These are phyloP conservation scores for Thalassophryne amazonica DNA, from an alignment of 2,797 vertebrate species.

Conservation along the genomic window DNA sequence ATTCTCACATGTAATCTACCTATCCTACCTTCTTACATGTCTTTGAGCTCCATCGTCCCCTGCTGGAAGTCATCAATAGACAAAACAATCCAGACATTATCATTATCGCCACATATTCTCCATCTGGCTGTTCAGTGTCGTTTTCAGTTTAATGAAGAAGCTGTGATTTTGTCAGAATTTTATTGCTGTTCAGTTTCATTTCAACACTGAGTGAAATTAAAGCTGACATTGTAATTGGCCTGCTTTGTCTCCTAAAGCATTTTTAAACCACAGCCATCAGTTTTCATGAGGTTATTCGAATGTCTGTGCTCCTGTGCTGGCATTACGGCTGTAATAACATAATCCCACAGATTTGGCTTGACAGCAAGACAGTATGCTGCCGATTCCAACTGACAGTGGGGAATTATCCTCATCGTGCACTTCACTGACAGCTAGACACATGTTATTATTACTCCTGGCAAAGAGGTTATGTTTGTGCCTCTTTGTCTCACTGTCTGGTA, in stretches of 20 bases:
- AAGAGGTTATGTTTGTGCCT: no score
- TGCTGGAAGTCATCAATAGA: background rate
- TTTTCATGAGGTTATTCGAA: background rate
- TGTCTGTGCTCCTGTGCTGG: background rate
- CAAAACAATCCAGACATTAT: background rate
- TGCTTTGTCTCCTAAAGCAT: background rate
- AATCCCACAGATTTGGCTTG: constrained; percentile 64
- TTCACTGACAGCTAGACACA: constrained; percentile 19
- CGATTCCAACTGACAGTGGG: constrained; percentile 51
- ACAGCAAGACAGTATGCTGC: constrained; percentile 62
- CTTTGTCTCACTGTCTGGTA: no score
- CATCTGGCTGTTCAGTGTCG: constrained; percentile 3
- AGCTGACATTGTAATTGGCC: background rate
- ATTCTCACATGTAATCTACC: constrained; percentile 38
- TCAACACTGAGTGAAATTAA: background rate
- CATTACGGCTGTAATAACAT: constrained; percentile 67
- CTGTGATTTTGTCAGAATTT: background rate
- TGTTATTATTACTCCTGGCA: background rate
- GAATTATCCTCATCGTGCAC: constrained; percentile 39
- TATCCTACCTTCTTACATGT: constrained; percentile 3
- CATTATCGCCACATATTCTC: background rate
- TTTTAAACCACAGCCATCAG: background rate
- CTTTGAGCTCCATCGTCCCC: background rate
- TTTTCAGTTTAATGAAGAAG: background rate
- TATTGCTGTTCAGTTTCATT: background rate